These are phyloP conservation scores for Drosophila anomelani DNA, from an alignment of 2,888 invertebrate genomes.

Conservation along the genomic window DNA sequence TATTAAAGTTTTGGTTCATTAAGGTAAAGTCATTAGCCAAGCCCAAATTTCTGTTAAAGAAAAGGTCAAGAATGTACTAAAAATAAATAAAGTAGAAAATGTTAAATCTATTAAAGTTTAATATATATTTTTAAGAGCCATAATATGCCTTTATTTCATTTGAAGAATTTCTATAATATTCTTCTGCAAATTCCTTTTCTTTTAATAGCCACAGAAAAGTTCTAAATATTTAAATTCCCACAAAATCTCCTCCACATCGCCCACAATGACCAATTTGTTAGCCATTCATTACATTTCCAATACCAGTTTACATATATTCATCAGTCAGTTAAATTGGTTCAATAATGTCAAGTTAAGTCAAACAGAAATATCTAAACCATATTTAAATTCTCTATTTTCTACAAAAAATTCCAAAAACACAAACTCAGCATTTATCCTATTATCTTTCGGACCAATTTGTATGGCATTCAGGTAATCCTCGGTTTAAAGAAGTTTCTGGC, in stretches of 20 bases:
- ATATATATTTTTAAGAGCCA: background rate
- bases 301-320: constrained; percentile 7
- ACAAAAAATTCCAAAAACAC: constrained; percentile 1
- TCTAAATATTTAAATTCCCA: background rate
- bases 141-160: background rate
- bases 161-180: background rate
- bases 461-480: constrained; percentile 27
- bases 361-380: constrained; percentile 10
- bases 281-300: constrained; percentile 8
- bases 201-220: background rate
- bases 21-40: constrained; percentile 3
- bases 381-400: constrained; percentile 16
- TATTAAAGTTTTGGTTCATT: constrained; percentile 29
- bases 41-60: background rate
- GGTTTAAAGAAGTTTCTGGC: constrained; percentile 21
- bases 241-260: background rate
- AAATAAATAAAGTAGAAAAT: background rate
- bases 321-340: constrained; percentile 8
- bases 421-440: constrained; percentile 22
- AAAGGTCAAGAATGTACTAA: background rate
- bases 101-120: background rate
- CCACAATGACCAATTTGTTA: background rate
- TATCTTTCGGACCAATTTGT: constrained; percentile 22
- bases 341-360: constrained; percentile 18
- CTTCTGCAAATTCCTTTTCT: background rate